Percentiles rank a stretch among this genome's conserved stretches.
phyloP scores from a whole-genome alignment of 2,888 invertebrate species.

The Tridacna gigas region DNA sequence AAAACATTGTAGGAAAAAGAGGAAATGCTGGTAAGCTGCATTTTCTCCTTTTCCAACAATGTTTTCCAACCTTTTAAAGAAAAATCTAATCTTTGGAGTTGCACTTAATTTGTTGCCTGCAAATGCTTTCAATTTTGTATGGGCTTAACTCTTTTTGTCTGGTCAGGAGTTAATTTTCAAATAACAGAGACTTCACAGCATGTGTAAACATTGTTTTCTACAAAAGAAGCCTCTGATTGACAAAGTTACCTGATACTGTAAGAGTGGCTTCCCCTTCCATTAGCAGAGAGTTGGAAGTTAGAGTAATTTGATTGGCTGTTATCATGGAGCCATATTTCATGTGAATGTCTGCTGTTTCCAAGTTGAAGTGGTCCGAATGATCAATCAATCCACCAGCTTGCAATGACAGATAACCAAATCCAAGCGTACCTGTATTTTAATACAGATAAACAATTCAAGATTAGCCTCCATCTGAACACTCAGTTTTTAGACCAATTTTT shows the following conservation, averaged over 20 bases:
- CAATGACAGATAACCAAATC: conserved; percentile 66
- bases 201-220: too few relatives aligned
- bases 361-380: conserved; percentile 63
- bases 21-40: background rate
- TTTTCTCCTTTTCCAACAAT: background rate
- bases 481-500: too few relatives aligned
- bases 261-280: conserved; percentile 73
- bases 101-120: too few relatives aligned
- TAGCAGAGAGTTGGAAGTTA: conserved; percentile 61
- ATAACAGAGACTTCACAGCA: too few relatives aligned
- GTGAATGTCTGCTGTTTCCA: conserved; percentile 65
- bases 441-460: background rate
- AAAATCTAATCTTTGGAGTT: too few relatives aligned
- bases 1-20: background rate
- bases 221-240: background rate
- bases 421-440: conserved; percentile 61
- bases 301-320: conserved; percentile 65
- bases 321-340: conserved; percentile 70
- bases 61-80: background rate
- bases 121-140: too few relatives aligned
- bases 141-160: too few relatives aligned
- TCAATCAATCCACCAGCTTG: conserved; percentile 65
- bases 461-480: too few relatives aligned
- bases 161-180: too few relatives aligned
- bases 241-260: conserved; percentile 45